Evolutionary conservation across 2,888 invertebrate genomes (phyloP).

Genomic region (Stegophylla sp.): DNA sequence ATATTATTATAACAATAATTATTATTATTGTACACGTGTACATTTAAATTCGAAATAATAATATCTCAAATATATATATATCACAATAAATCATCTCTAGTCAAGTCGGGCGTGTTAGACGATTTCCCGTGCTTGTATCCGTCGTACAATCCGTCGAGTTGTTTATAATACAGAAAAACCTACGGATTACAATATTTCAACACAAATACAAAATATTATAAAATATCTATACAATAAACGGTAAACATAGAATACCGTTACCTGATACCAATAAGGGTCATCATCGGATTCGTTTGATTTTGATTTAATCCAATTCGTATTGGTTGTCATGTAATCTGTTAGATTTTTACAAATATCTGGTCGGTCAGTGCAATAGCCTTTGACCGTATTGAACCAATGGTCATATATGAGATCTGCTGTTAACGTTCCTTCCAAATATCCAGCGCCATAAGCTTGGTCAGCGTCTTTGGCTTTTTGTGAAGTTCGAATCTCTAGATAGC

Average conservation of each 20-base stretch:
- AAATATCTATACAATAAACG: background rate
- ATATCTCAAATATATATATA: background rate
- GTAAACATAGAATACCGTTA: slow-evolving; percentile 63
- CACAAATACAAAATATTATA: too few species aligned
- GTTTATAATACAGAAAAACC: slow-evolving; percentile 70
- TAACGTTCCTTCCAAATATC: slow-evolving; percentile 80
- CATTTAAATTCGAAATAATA: too few species aligned
- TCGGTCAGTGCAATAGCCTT: slow-evolving; percentile 67
- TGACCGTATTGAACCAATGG: slow-evolving; percentile 77
- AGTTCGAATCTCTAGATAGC: slow-evolving; percentile 29
- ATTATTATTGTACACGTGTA: too few species aligned
- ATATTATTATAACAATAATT: background rate
- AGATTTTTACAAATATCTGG: slow-evolving; percentile 73
- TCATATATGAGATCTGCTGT: slow-evolving; percentile 81
- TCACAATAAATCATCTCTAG: slow-evolving; percentile 39
- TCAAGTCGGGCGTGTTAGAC: slow-evolving; percentile 11
- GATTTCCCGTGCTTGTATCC: slow-evolving; percentile 67
- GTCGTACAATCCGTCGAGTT: slow-evolving; percentile 70
- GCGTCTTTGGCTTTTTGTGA: slow-evolving; percentile 9
- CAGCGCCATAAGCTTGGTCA: slow-evolving; percentile 82
- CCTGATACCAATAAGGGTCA: slow-evolving; percentile 87
- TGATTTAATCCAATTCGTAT: slow-evolving; percentile 70
- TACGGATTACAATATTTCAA: slow-evolving; percentile 62
- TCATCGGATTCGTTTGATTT: slow-evolving; percentile 65
- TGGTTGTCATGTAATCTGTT: slow-evolving; percentile 71